Evolutionary conservation across 1,140 invertebrate species (phyloP).

Genomic region (Papilio xuthus): DNA sequence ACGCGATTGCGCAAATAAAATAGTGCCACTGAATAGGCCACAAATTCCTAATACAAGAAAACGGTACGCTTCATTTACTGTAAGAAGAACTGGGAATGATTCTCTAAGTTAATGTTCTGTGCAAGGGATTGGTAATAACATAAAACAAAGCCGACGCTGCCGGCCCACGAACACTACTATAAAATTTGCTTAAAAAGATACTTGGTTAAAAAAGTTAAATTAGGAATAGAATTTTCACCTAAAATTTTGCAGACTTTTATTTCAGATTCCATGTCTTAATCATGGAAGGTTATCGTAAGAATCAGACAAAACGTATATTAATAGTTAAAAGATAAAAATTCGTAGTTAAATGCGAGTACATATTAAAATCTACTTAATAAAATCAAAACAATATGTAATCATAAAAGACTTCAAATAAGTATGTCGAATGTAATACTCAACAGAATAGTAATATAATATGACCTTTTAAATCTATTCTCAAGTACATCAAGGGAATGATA

Average conservation of each 20-base stretch:
- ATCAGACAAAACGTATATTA: too few species aligned
- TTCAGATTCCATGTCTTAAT: too few species aligned
- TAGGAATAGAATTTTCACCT: neutral
- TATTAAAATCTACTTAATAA: neutral
- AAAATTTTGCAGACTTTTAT: neutral
- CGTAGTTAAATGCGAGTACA: too few species aligned
- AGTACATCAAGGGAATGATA: slow-evolving; percentile 14
- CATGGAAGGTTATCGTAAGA: too few species aligned
- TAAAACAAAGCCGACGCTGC: slow-evolving; percentile 25
- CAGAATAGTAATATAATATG: neutral
- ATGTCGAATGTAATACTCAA: neutral
- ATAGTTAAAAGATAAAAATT: too few species aligned
- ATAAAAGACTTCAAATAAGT: neutral
- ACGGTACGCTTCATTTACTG: slow-evolving; percentile 35
- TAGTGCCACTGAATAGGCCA: neutral
- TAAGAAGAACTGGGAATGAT: slow-evolving; percentile 35
- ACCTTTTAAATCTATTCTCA: slow-evolving; percentile 16
- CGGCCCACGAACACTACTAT: slow-evolving; percentile 29
- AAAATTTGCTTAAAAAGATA: slow-evolving; percentile 24
- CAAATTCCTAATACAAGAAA: slow-evolving; percentile 37
- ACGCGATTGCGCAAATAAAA: slow-evolving; percentile 6
- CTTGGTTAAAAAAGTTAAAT: neutral
- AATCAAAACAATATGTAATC: neutral
- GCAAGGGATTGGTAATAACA: slow-evolving; percentile 38
- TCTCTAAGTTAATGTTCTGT: slow-evolving; percentile 36